These are phyloP conservation scores for Toxotes jaculatrix DNA, from an alignment of 2,113 vertebrate genomes.

Conservation along the genomic window DNA sequence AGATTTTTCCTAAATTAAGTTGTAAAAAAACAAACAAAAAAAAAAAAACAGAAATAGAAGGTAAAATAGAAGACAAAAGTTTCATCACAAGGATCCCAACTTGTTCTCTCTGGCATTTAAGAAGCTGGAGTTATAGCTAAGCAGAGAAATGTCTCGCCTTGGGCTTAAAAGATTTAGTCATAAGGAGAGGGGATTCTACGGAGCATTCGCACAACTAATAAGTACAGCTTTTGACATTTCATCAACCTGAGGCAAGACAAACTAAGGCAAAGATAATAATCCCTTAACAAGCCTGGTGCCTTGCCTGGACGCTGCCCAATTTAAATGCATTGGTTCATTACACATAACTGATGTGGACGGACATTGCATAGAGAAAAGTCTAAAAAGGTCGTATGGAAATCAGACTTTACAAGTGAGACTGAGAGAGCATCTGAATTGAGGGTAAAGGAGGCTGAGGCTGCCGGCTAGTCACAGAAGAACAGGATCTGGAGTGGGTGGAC, in stretches of 20 bases:
- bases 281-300: constrained; percentile 24
- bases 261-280: constrained; percentile 55
- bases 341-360: constrained; percentile 34
- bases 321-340: constrained; percentile 58
- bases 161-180: constrained; percentile 46
- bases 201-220: constrained; percentile 45
- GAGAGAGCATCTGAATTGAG: constrained; percentile 25
- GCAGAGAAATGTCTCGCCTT: constrained; percentile 52
- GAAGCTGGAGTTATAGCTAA: constrained; percentile 22
- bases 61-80: not conserved
- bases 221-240: constrained; percentile 62
- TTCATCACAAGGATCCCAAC: constrained; percentile 1
- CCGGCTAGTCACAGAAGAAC: constrained; percentile 46
- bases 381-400: constrained; percentile 40
- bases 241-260: constrained; percentile 64
- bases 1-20: not conserved
- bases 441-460: constrained; percentile 31
- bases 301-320: constrained; percentile 35
- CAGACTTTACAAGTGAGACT: constrained; percentile 48
- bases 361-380: constrained; percentile 21
- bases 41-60: no score
- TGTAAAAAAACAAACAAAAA: no score
- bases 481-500: constrained; percentile 66
- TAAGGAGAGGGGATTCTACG: constrained; percentile 45
- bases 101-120: constrained; percentile 25